Evolutionary conservation across 1,140 invertebrate genomes (phyloP).

Genomic region (Scaptodrosophila lebanonensis): DNA sequence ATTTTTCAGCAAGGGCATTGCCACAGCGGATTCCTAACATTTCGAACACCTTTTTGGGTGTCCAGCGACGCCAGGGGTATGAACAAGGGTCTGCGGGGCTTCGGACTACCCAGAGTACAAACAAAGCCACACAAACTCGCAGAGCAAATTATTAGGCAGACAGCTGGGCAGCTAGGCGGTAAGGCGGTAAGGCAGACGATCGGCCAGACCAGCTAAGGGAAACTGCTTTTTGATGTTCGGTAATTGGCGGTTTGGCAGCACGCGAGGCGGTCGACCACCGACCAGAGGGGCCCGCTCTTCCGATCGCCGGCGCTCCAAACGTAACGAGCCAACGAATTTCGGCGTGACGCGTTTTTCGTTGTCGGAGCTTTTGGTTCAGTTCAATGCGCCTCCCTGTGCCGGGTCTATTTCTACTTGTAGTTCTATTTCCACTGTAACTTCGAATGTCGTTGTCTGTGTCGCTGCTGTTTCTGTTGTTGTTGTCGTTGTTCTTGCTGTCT

Average conservation of each 20-base stretch:
- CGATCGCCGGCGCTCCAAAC: slow-evolving; percentile 60
- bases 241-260: slow-evolving; percentile 74
- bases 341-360: slow-evolving; percentile 65
- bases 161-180: too few relatives aligned
- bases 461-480: not conserved
- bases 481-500: slow-evolving; percentile 48
- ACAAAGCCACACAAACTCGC: slow-evolving; percentile 65
- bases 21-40: slow-evolving; percentile 60
- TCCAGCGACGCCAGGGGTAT: slow-evolving; percentile 27
- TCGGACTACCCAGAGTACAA: slow-evolving; percentile 44
- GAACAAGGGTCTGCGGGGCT: slow-evolving; percentile 18
- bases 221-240: slow-evolving; percentile 73
- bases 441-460: slow-evolving; percentile 47
- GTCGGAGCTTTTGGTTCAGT: slow-evolving; percentile 6
- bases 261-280: slow-evolving; percentile 44
- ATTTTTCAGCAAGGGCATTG: too few relatives aligned
- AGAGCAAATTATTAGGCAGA: slow-evolving; percentile 69
- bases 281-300: slow-evolving; percentile 28
- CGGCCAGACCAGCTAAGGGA: slow-evolving; percentile 40
- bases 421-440: slow-evolving; percentile 15
- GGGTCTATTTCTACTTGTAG: not conserved
- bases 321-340: slow-evolving; percentile 61
- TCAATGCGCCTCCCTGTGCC: too few relatives aligned
- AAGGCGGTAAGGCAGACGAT: too few relatives aligned
- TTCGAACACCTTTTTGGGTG: slow-evolving; percentile 67